Evolutionary conservation across 2,113 vertebrate genomes (phyloP), one percentile per base, ranked within the genome.

Genomic region (Xenopus tropicalis): DNA sequence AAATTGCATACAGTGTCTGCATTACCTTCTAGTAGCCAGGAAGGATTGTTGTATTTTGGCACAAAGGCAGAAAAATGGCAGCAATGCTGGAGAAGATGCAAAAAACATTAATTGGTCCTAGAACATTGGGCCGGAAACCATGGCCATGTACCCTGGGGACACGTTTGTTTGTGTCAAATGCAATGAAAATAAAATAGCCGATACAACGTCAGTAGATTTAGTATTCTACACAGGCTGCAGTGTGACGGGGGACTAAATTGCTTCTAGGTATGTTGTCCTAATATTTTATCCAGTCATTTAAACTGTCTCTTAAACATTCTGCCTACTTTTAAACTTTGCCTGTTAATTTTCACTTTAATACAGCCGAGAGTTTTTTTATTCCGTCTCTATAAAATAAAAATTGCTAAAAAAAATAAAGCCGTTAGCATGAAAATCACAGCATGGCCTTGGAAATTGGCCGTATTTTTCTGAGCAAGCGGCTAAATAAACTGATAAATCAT

Each of bases 321-420:
- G 77, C 68, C 25, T 79, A 67, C 69, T 85, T 74, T 76, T 83
- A 83, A 80, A 86, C 71, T 82, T 80, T 66, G 74, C 19, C 77
- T 80, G 78, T 72, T 79, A 42, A 44, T 72, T 25, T 43, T 72
- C 21, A 43, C 63, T 75, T 29, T 19, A 72, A 64, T 71, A 52
- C 29, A 70, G 43, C 13, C 21, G 1, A 17, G 10, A 19, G 24
- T 68, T 68, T 51, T 37, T 66, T 66, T 52, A 51, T 14, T 22
- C 61, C 22, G 62, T 19, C 54, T 43, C 43, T 66, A 21, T 44
- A n/a, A 57, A 44, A 21, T 44, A 23, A 65, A n/a, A 72, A 64
- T 57, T 72, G 51, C 19, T 65, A 13, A 57, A 51, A 57, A 51
- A 68, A 51, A 72, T 52, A 29, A 52, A 64, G 61, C 29, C 21